A percentile compares a stretch with the other conserved stretches of the same genome.
Conservation (phyloP, 2,888 invertebrate species). For the Limnephilus rhombicus region DNA sequence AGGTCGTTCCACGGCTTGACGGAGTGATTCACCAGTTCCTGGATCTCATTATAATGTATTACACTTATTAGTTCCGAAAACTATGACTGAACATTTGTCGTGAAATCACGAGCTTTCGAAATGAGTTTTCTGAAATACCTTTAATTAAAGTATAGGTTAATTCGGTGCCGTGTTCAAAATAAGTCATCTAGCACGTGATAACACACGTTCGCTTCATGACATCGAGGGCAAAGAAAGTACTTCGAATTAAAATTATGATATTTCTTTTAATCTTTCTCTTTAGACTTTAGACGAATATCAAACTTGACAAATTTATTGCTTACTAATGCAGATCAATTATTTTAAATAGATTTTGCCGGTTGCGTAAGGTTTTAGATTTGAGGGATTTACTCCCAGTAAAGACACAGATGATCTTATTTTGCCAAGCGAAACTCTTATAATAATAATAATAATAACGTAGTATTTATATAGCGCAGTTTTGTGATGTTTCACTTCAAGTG, state of each 20-base stretch:
- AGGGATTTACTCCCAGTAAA: too few species aligned
- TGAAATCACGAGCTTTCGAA: background rate
- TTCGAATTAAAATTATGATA: background rate
- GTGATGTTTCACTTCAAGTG: too few species aligned
- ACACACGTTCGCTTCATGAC: background rate
- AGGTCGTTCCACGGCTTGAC: background rate
- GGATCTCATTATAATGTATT: conserved; percentile 7
- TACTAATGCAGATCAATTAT: too few species aligned
- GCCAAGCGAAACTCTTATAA: too few species aligned
- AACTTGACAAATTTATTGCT: too few species aligned
- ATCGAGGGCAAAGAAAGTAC: background rate
- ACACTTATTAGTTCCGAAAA: conserved; percentile 16
- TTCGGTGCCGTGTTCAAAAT: background rate
- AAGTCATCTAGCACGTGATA: background rate
- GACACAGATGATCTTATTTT: too few species aligned
- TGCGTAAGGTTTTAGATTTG: too few species aligned
- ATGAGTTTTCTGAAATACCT: background rate
- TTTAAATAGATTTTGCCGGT: too few species aligned
- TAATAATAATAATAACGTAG: too few species aligned
- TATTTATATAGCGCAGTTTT: too few species aligned
- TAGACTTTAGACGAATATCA: too few species aligned
- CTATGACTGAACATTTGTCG: background rate
- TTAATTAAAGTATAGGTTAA: background rate
- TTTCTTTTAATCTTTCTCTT: too few species aligned
- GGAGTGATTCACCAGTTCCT: background rate